These are phyloP conservation scores for Chanos chanos DNA, from an alignment of 2,797 vertebrate genomes.

Conservation along the genomic window DNA sequence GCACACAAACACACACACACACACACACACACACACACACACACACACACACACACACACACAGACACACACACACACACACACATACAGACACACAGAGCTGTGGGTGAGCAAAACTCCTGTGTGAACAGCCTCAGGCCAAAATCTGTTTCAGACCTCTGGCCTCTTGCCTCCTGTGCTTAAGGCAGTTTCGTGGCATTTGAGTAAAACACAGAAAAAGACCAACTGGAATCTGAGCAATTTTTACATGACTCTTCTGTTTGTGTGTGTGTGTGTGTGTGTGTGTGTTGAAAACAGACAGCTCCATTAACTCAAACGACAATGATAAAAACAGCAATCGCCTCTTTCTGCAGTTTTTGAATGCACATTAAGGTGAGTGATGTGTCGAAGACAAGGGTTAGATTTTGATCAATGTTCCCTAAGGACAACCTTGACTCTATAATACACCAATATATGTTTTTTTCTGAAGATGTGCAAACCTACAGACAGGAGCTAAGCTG, in stretches of 20 bases:
- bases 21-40: background rate
- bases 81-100: background rate
- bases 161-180: conserved; percentile 7
- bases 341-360: conserved; percentile 8
- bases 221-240: background rate
- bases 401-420: no score
- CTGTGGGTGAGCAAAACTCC: background rate
- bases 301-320: conserved; percentile 2
- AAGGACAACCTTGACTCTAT: no score
- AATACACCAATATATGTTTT: no score
- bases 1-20: background rate
- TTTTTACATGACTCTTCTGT: no score
- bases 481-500: no score
- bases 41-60: background rate
- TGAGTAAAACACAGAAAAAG: background rate
- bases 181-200: background rate
- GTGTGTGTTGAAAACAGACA: background rate
- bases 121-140: conserved; percentile 2
- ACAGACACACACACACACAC: background rate
- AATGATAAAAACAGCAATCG: conserved; percentile 9
- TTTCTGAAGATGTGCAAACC: no score
- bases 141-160: conserved; percentile 2
- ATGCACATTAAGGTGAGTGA: no score
- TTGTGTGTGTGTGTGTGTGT: no score
- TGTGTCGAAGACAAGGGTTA: no score